Evolutionary conservation across 2,113 vertebrate genomes (phyloP).

Genomic region (Oryzias curvinotus): DNA sequence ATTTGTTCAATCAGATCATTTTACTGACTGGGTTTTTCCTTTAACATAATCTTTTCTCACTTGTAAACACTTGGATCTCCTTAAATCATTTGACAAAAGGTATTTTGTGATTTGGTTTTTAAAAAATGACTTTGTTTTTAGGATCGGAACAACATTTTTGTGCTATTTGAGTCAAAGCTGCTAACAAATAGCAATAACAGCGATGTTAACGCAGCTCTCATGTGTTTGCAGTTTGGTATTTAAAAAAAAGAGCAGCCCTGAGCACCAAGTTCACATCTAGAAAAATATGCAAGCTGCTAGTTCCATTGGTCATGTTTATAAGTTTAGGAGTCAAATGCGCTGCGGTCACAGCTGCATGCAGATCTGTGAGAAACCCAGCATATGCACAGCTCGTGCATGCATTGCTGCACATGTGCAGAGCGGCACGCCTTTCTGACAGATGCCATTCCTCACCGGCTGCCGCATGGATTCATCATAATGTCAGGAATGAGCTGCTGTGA

Average conservation of each 20-base stretch:
- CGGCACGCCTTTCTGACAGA: no score
- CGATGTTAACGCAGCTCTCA: not conserved
- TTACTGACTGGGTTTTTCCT: no score
- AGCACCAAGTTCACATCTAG: constrained; percentile 26
- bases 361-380: constrained; percentile 22
- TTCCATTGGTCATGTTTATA: not conserved
- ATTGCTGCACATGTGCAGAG: not conserved
- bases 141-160: no score
- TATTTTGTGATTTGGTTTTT: no score
- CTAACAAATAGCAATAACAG: not conserved
- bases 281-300: not conserved
- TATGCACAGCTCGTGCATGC: not conserved
- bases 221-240: not conserved
- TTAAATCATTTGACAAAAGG: no score
- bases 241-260: constrained; percentile 34
- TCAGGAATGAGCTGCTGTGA: not conserved
- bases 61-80: no score
- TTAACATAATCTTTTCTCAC: no score
- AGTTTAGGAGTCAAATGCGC: not conserved
- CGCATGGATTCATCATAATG: constrained; percentile 2
- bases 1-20: no score
- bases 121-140: no score
- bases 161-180: not conserved
- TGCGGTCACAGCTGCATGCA: constrained; percentile 17
- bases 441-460: not conserved